These are phyloP conservation scores for Nannoperca obscura DNA, from an alignment of 2,797 vertebrate species.

Conservation along the genomic window DNA sequence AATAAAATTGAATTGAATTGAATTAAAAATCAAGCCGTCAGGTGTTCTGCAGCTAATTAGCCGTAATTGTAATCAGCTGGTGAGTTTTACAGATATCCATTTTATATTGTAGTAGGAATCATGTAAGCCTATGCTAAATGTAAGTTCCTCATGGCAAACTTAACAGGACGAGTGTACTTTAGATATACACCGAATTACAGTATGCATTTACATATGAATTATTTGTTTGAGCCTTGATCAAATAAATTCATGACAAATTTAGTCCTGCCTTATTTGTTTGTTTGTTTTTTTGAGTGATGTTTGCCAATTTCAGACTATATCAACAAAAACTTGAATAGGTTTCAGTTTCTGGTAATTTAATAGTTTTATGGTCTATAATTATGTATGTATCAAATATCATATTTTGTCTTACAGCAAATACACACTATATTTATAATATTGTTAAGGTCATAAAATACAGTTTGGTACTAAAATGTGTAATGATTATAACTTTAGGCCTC, in stretches of 20 bases:
- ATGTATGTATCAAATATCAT: not conserved
- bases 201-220: not conserved
- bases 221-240: not conserved
- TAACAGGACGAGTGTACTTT: not conserved
- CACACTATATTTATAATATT: not conserved
- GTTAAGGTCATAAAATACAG: not conserved
- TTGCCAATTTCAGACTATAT: not conserved
- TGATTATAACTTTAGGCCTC: not conserved
- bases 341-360: not conserved
- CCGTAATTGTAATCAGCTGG: not conserved
- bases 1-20: no score
- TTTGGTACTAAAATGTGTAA: not conserved
- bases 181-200: not conserved
- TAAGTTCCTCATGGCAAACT: not conserved
- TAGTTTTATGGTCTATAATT: not conserved
- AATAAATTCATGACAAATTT: not conserved
- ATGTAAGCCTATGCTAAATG: not conserved
- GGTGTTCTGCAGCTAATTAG: constrained; percentile 9
- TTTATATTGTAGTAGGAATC: not conserved
- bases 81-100: not conserved
- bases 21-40: not conserved
- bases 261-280: not conserved
- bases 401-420: not conserved
- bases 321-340: not conserved
- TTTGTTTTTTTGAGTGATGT: not conserved